A percentile compares a stretch with the other conserved stretches of the same genome.
Conservation (phyloP, 2,888 invertebrate species). For the Oxyteleia sp. region DNA sequence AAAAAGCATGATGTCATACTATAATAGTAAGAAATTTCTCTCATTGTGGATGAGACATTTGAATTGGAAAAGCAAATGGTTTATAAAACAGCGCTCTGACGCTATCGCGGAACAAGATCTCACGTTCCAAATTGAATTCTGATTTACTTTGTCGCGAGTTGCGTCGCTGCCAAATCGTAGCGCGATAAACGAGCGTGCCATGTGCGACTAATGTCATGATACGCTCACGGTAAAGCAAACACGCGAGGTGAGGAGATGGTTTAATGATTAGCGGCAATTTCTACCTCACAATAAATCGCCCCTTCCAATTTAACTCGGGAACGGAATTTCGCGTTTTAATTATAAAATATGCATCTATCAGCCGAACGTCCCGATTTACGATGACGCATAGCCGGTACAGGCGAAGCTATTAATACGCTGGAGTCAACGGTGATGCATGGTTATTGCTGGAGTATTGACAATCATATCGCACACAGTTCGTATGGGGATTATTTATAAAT, state of each 20-base stretch:
- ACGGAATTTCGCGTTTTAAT: conserved; percentile 55
- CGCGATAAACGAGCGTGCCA: not conserved
- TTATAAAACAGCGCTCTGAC: conserved; percentile 25
- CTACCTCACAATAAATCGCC: conserved; percentile 39
- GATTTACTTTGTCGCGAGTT: conserved; percentile 80
- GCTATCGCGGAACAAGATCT: conserved; percentile 73
- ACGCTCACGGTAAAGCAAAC: conserved; percentile 10
- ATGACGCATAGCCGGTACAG: conserved; percentile 34
- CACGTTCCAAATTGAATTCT: conserved; percentile 83
- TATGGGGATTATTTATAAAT: too few relatives aligned
- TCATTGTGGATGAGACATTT: not conserved
- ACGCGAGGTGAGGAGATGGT: conserved; percentile 1
- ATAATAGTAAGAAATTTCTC: too few relatives aligned
- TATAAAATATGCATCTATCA: conserved; percentile 45
- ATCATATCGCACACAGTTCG: conserved; percentile 39
- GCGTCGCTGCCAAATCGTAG: conserved; percentile 63
- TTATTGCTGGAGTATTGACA: conserved; percentile 58
- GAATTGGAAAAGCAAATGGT: conserved; percentile 23
- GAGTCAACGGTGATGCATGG: conserved; percentile 37
- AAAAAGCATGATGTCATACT: too few relatives aligned
- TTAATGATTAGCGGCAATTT: conserved; percentile 5
- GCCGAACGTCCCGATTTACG: conserved; percentile 47
- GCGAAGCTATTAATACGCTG: conserved; percentile 38
- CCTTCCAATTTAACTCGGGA: conserved; percentile 43
- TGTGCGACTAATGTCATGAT: conserved; percentile 31